Evolutionary conservation across 2,888 invertebrate species (phyloP).

Genomic region (Elgonia sp.): DNA sequence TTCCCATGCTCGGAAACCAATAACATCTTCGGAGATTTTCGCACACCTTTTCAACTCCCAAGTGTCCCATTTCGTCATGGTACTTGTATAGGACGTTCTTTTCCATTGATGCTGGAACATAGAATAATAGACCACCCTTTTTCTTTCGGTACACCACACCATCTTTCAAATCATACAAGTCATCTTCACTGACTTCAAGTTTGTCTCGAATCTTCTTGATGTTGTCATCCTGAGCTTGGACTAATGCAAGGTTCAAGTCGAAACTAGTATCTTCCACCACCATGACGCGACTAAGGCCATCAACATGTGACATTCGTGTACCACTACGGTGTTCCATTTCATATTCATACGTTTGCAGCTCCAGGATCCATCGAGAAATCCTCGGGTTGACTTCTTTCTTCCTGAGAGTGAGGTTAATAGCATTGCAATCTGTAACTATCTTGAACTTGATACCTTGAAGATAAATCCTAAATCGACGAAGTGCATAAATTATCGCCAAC

Average conservation of each 20-base stretch:
- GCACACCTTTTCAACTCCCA: conserved; percentile 71
- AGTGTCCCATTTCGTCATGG: conserved; percentile 76
- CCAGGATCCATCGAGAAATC: conserved; percentile 28
- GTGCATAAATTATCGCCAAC: conserved; percentile 25
- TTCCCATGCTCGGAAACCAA: conserved; percentile 67
- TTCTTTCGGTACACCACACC: conserved; percentile 75
- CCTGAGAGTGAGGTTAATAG: not conserved
- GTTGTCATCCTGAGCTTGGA: conserved; percentile 56
- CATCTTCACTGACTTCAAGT: conserved; percentile 58
- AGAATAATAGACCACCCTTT: conserved; percentile 66
- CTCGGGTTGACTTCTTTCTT: conserved; percentile 33
- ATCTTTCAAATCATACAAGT: conserved; percentile 72
- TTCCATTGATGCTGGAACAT: conserved; percentile 72
- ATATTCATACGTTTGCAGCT: conserved; percentile 8
- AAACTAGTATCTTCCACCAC: conserved; percentile 69
- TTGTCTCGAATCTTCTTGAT: conserved; percentile 52
- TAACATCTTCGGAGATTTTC: conserved; percentile 58
- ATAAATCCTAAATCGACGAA: conserved; percentile 34
- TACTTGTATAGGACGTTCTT: conserved; percentile 65
- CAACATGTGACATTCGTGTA: conserved; percentile 6
- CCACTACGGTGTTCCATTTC: conserved; percentile 8
- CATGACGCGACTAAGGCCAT: conserved; percentile 22
- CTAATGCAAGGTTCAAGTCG: conserved; percentile 69
- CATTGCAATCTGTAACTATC: conserved; percentile 40
- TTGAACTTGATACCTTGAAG: conserved; percentile 10